These are phyloP conservation scores for Junonia oenone DNA, from an alignment of 2,888 invertebrate genomes.

Conservation along the genomic window DNA sequence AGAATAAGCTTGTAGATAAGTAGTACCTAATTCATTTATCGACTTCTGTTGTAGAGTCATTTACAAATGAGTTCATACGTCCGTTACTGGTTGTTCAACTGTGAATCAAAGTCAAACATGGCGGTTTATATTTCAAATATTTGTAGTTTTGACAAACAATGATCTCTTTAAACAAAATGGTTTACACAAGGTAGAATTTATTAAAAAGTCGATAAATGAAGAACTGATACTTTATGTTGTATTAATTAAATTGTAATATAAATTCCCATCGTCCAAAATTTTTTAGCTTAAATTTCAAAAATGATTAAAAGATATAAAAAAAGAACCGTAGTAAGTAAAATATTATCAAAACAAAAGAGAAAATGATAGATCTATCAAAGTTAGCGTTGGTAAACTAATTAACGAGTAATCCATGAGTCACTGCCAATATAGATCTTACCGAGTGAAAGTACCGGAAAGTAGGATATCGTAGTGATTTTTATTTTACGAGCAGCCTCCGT, in stretches of 20 bases:
- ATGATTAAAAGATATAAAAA: background rate
- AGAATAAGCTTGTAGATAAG: conserved; percentile 8
- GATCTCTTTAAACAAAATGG: background rate
- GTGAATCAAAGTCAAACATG: background rate
- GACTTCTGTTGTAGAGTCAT: conserved; percentile 12
- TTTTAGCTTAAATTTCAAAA: background rate
- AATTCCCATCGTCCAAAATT: background rate
- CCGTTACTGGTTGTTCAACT: conserved; percentile 14
- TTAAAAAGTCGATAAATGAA: background rate
- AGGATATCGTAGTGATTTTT: conserved; percentile 26
- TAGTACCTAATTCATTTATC: conserved; percentile 1
- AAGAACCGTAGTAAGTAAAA: no score
- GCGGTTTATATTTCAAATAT: background rate
- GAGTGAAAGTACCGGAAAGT: conserved; percentile 42
- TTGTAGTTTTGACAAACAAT: background rate
- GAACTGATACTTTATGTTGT: background rate
- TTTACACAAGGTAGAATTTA: background rate
- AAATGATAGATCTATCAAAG: background rate
- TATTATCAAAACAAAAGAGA: background rate
- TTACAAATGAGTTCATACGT: conserved; percentile 21
- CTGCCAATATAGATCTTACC: conserved; percentile 15
- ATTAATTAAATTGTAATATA: background rate
- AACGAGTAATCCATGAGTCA: background rate
- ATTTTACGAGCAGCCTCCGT: conserved; percentile 23
- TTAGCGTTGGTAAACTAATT: background rate